Evolutionary conservation across 2,888 invertebrate genomes (phyloP), one percentile per base, ranked within the genome.

Genomic region (Anoncus sp.): DNA sequence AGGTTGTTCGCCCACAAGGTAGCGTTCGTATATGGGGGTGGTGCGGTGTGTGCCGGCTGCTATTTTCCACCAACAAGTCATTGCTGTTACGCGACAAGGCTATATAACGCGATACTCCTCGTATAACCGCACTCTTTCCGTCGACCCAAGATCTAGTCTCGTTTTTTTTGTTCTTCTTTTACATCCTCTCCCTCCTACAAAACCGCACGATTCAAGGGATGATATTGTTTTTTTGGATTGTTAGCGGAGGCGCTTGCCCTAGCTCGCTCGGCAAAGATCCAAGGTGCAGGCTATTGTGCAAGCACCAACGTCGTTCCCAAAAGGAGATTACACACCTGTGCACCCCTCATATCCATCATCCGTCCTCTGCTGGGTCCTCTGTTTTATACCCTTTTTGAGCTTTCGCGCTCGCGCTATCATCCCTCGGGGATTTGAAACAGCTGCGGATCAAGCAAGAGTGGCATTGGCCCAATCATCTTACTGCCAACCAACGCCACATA

Each of bases 401-500:
- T 47, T 24, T n/a, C n/a, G n/a, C 35, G 16, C 38, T 35, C 38
- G 18, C 24, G 18, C 24, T 38, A 49, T 35, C 45, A 35, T 57
- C 35, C n/a, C 27, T 47, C 49, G 1, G 18, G 59, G 47, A 70
- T 49, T 70, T 40, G 38, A 49, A 24, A 35, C 49, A 14, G 40
- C 38, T 53, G 62, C 49, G 67, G 31, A 62, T 59, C 38, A 53
- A 71, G 47, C 49, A 80, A 80, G 82, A 80, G 82, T 81, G 79
- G 79, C 82, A 75, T 49, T 62, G 27, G 14, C 45, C 9, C 70
- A 22, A 57, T 27, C 40, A 27, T 71, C 47, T 2, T 18, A 18
- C 27, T 7, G 6, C 12, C 47, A 35, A 60, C 22, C 40, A 5
- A n/a, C n/a, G 1, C 18, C 12, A 47, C 40, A 4, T 53, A 53